Percentiles rank a stretch among this genome's conserved stretches.
phyloP scores from a whole-genome alignment of 2,888 invertebrate genomes.

The Syritta pipiens region DNA sequence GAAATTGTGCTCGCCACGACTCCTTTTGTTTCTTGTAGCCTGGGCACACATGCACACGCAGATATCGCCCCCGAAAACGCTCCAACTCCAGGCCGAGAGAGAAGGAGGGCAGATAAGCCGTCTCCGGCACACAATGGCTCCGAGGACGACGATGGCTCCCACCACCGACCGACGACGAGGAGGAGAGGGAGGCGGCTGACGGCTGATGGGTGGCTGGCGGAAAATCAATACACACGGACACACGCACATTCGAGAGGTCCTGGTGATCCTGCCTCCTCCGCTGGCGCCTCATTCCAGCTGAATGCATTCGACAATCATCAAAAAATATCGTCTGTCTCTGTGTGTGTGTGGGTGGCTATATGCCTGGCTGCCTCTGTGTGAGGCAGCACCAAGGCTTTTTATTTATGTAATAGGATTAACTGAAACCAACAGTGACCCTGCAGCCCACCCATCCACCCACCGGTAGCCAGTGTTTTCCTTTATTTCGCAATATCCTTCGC shows the following conservation, averaged over 20 bases:
- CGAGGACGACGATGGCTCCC: too few species aligned
- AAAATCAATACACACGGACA: slow-evolving; percentile 66
- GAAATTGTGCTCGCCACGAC: slow-evolving; percentile 24
- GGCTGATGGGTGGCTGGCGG: not conserved
- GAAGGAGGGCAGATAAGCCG: slow-evolving; percentile 55
- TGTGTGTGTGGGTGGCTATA: slow-evolving; percentile 28
- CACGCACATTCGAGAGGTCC: slow-evolving; percentile 58
- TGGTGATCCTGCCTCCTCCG: slow-evolving; percentile 1
- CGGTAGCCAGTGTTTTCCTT: slow-evolving; percentile 19
- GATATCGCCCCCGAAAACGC: slow-evolving; percentile 39
- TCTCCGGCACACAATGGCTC: slow-evolving; percentile 24
- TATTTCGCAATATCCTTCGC: slow-evolving; percentile 33
- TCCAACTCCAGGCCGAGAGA: too few species aligned
- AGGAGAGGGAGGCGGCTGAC: too few species aligned
- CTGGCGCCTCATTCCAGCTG: slow-evolving; percentile 24
- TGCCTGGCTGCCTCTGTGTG: too few species aligned
- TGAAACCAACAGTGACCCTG: slow-evolving; percentile 38
- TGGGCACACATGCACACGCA: slow-evolving; percentile 47
- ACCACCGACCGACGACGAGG: too few species aligned
- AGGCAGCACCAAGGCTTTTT: slow-evolving; percentile 62
- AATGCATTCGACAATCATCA: slow-evolving; percentile 66
- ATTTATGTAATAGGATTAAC: slow-evolving; percentile 69
- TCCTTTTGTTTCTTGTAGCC: slow-evolving; percentile 38
- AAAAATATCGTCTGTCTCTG: slow-evolving; percentile 47
- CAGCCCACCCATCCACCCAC: not conserved